Conservation (phyloP, 2,113 vertebrate species). For the Cyprichromis sp. region DNA sequence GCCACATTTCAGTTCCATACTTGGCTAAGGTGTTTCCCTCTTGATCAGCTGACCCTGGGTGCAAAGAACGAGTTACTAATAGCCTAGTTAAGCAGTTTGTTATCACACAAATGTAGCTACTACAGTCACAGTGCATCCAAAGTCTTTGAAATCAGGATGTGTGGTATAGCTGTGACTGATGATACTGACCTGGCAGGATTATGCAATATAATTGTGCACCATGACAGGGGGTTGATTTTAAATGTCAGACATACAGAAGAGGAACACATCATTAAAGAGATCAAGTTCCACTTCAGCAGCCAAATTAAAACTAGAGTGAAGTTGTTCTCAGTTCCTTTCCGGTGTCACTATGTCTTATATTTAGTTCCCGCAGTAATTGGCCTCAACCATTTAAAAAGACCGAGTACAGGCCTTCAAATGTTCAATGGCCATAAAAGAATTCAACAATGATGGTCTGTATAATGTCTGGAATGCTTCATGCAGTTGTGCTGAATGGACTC, state of each 20-base stretch:
- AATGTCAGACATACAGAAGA: conserved; percentile 5
- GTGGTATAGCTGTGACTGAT: neutral
- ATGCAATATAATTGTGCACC: neutral
- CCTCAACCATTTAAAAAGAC: neutral
- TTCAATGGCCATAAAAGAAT: neutral
- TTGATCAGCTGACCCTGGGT: neutral
- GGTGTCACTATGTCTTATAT: conserved; percentile 13
- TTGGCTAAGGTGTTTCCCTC: neutral
- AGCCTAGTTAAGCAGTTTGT: neutral
- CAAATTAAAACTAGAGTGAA: neutral
- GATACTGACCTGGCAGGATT: neutral
- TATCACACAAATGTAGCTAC: neutral
- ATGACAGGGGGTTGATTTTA: neutral
- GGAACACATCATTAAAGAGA: neutral
- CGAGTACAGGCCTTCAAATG: neutral
- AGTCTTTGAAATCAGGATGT: neutral
- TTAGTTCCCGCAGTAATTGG: neutral
- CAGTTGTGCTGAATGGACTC: conserved; percentile 36
- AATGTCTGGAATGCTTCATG: neutral
- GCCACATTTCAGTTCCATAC: neutral
- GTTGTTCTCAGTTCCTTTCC: neutral
- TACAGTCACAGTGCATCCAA: neutral
- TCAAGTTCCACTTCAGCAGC: conserved; percentile 15
- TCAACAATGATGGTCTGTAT: conserved; percentile 16
- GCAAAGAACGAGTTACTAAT: neutral